Evolutionary conservation across 2,797 vertebrate species (phyloP).

Genomic region (Borostomias antarcticus): DNA sequence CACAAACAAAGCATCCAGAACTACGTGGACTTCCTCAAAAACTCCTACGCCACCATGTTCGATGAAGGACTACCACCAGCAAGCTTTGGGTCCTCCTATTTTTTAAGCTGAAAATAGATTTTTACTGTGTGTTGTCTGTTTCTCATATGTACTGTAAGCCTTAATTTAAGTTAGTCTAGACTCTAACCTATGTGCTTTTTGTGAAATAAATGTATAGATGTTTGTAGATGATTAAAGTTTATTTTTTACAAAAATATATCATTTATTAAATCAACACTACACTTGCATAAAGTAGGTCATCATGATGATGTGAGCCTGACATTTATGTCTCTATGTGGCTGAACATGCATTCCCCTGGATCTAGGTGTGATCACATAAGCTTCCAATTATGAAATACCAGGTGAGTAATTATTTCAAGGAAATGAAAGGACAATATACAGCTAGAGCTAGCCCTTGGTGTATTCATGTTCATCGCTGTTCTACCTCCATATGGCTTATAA

Average conservation of each 20-base stretch:
- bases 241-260: not conserved
- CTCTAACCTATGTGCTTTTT: not conserved
- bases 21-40: constrained; percentile 88
- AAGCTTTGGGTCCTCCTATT: constrained; percentile 56
- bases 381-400: no score
- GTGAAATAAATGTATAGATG: not conserved
- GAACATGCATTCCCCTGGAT: no score
- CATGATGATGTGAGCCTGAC: no score
- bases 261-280: no score
- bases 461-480: no score
- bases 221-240: not conserved
- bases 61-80: constrained; percentile 67
- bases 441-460: no score
- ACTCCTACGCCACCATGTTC: constrained; percentile 84
- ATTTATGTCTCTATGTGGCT: no score
- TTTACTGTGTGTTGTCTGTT: not conserved
- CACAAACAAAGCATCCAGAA: constrained; percentile 87
- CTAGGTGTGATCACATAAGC: no score
- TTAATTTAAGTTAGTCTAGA: not conserved
- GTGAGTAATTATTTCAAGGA: no score
- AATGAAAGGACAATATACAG: no score
- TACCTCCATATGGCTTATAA: no score
- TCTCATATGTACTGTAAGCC: constrained; percentile 5
- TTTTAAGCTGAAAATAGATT: constrained; percentile 55
- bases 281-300: no score